A percentile compares a stretch with the other conserved stretches of the same genome.
These are phyloP conservation scores for Nymphalis io DNA, from an alignment of 1,140 invertebrate species.

Conservation along the genomic window DNA sequence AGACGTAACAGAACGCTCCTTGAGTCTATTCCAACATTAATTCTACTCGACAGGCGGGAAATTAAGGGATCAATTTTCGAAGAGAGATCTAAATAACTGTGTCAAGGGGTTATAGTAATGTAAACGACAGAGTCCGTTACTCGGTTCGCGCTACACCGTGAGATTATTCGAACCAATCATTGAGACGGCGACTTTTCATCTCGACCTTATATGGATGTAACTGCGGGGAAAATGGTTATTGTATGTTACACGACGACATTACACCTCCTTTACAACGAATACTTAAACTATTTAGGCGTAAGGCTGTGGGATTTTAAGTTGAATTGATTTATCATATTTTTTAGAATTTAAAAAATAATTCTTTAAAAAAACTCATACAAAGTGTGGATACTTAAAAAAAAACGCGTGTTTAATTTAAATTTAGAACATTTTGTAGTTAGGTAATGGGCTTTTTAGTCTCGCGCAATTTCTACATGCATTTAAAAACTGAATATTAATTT, in stretches of 20 bases:
- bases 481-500: background rate
- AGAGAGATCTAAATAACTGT: slow-evolving; percentile 60
- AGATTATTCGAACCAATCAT: slow-evolving; percentile 69
- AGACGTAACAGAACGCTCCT: background rate
- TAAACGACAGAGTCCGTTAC: slow-evolving; percentile 60
- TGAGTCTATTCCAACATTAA: background rate
- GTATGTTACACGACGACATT: slow-evolving; percentile 29
- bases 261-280: slow-evolving; percentile 15
- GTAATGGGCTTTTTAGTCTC: too few species aligned
- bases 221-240: slow-evolving; percentile 29
- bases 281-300: slow-evolving; percentile 17
- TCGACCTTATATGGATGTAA: slow-evolving; percentile 51
- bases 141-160: slow-evolving; percentile 65
- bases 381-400: too few species aligned
- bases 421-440: too few species aligned
- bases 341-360: too few species aligned
- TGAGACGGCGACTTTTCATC: slow-evolving; percentile 60
- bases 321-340: background rate
- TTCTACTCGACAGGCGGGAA: background rate
- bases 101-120: slow-evolving; percentile 72
- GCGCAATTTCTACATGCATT: too few species aligned
- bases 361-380: too few species aligned
- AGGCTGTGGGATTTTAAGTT: background rate
- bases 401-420: too few species aligned
- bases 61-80: slow-evolving; percentile 61